Evolutionary conservation across 1,140 invertebrate genomes (phyloP), one percentile per base, ranked within the genome.

Genomic region (Onthophagus taurus): DNA sequence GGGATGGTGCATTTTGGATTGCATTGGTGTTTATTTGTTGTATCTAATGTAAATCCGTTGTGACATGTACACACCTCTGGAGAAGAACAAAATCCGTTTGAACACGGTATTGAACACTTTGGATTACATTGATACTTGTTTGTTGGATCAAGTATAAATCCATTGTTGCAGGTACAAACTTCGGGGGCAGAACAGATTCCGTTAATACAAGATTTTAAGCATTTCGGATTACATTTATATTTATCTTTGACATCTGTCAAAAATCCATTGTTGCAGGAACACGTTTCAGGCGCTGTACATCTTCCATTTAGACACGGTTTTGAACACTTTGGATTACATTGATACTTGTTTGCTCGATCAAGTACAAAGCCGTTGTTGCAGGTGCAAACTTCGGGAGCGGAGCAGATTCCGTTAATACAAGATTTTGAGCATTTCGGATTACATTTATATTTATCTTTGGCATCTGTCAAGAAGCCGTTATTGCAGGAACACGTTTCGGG

Each of bases 171-270:
- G 6, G 37, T 51, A 29, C 79, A 81, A 0, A 58, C 64, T 4
- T 80, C 67, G 1, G 77, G 78, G 0, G 67, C 72, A 2, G 63
- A 58, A 53, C 79, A 83, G 7, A 68, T 61, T 0, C 71, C 73
- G 51, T 81, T 49, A 3, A 34, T 47, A 36, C 61, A 60, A 4
- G 14, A 19, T 12, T 43, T 41, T 2, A 29, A 18, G 42, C 58
- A 64, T 5, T 69, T 56, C 9, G 76, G 72, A 16, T 63, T 55
- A 49, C 75, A 78, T 20, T 34, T 11, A 44, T 63, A 65, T 31
- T 44, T 63, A 59, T 48, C 48, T 23, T 33, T 31, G n/a, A 8
- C 12, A n/a, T 29, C 36, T 23, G 34, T 11, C 23, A 35, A 35
- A 13, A 66, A 63, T 1, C 56, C 61, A 0, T 31, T 18, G 0